Base-by-base conservation (phyloP, 2,888 invertebrate species). In the Drosophila barbarae region DNA sequence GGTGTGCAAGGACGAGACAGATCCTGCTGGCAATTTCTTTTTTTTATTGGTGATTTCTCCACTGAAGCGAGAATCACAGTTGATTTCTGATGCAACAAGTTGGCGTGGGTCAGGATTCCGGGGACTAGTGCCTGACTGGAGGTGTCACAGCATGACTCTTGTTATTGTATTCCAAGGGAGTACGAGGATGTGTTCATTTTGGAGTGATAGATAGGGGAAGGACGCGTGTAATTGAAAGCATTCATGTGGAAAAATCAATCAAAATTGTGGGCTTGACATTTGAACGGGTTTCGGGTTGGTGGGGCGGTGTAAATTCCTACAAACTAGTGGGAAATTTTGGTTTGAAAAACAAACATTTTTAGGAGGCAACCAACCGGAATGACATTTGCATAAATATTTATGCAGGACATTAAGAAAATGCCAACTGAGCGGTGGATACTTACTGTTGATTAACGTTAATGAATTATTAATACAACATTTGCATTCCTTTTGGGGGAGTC, bases 41-140 rank as follows among this genome's bases (percentile, higher is more conserved):
- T 74, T 77, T 72, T 84, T 82, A 77, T 82, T 77, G 70, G 52
- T 44, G 64, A 71, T 69, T 83, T 80, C 65, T 72, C 54, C 83
- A 80, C 7, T 67, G 83, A 80, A 79, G 69, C 77, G 72, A 68
- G 74, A 83, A 74, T 77, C 72, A 74, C 70, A 77, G 83, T 83
- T 84, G 80, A 79, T 72, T 72, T 79, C 65, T 66, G 47, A 55
- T 72, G 85, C 83, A 79, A 84, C 79, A 79, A 74, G 79, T 84
- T 63, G 55, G 35, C 49, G 38, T 35, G 47, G 38, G 54, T 38
- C 44, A 30, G 49, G 36, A 38, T 28, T 15, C 12, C n/a, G 15
- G 53, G 53, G 38, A 8, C 41, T 28, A 5, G 38, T 9, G 26
- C 35, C 13, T 44, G 35, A 21, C 38, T 56, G 42, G 42, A 15